Conservation (phyloP, 2,888 invertebrate genomes). For the Drosophila fulvimacula region DNA sequence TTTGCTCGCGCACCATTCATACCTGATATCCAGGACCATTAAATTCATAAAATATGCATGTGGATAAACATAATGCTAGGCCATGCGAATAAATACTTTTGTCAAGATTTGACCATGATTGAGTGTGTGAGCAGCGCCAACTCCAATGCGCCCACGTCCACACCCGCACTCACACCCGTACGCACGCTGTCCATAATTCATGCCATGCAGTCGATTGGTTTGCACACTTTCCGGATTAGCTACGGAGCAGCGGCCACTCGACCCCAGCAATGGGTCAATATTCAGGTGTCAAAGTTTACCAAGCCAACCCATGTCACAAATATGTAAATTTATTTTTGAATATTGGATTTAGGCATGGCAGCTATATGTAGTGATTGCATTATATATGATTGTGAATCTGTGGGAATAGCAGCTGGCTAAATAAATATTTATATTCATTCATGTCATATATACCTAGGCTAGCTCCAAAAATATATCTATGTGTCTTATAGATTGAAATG, state of each 20-base stretch:
- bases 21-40: conserved; percentile 61
- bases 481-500: too few relatives aligned
- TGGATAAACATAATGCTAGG: conserved; percentile 77
- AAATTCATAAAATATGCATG: conserved; percentile 76
- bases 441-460: too few relatives aligned
- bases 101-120: conserved; percentile 75
- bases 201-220: conserved; percentile 74
- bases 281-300: conserved; percentile 51
- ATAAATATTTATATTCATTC: too few relatives aligned
- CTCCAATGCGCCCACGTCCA: background rate
- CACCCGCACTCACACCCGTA: background rate
- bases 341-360: background rate
- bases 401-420: background rate
- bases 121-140: conserved; percentile 58
- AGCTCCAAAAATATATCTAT: too few relatives aligned
- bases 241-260: conserved; percentile 32
- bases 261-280: conserved; percentile 43
- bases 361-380: conserved; percentile 22
- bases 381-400: too few relatives aligned
- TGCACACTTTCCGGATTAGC: conserved; percentile 47
- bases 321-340: too few relatives aligned
- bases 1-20: conserved; percentile 41
- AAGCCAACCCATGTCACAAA: background rate
- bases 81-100: conserved; percentile 74
- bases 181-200: conserved; percentile 66